These are phyloP conservation scores for Caiman crocodilus DNA, from an alignment of 2,797 vertebrate genomes.

Conservation along the genomic window DNA sequence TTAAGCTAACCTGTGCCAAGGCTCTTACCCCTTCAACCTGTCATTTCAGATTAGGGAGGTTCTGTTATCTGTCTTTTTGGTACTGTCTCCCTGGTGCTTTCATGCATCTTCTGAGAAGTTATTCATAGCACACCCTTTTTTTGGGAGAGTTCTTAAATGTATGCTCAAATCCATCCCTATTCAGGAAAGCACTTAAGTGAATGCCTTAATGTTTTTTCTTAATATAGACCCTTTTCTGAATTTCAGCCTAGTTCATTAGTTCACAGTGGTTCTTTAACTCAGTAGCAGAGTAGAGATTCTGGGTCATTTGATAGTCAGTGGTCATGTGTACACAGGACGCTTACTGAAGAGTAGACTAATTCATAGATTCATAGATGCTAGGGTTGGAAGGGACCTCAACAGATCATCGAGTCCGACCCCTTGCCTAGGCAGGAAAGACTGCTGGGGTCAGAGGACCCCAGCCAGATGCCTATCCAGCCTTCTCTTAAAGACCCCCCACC, in stretches of 20 bases:
- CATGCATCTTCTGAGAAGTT: background rate
- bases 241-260: background rate
- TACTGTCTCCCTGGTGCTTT: background rate
- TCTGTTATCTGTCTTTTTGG: background rate
- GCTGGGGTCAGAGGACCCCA: too few species aligned
- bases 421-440: too few species aligned
- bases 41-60: background rate
- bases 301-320: background rate
- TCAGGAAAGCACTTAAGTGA: background rate
- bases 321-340: too few species aligned
- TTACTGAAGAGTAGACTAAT: too few species aligned
- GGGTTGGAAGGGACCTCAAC: too few species aligned
- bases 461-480: too few species aligned
- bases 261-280: background rate
- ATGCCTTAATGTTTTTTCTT: background rate
- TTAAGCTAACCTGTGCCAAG: too few species aligned
- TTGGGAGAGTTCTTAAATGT: too few species aligned
- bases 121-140: background rate
- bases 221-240: background rate
- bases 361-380: too few species aligned
- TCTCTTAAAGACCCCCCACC: too few species aligned
- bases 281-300: background rate
- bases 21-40: background rate
- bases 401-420: too few species aligned
- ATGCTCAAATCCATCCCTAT: background rate